Evolutionary conservation across 2,888 invertebrate species (phyloP).

Genomic region (Callinectes sapidus): DNA sequence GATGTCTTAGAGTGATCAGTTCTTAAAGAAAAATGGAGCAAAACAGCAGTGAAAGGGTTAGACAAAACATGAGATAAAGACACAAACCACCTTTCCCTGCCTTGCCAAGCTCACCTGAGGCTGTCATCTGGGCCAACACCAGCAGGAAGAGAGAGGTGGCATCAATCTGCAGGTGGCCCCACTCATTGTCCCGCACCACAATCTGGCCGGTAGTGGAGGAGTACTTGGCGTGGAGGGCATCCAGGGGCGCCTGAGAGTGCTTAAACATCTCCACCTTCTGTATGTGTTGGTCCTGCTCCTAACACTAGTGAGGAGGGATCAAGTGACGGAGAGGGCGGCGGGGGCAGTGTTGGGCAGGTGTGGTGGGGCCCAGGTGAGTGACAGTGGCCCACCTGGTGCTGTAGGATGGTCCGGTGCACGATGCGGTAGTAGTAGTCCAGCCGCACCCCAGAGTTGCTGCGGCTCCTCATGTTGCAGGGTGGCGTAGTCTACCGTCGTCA

Average conservation of each 20-base stretch:
- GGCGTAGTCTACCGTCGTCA: not conserved
- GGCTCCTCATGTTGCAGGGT: slow-evolving; percentile 83
- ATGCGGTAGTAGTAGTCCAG: slow-evolving; percentile 97
- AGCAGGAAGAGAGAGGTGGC: slow-evolving; percentile 96
- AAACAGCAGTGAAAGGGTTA: no score
- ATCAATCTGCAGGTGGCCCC: slow-evolving; percentile 99
- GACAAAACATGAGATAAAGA: not conserved
- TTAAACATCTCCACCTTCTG: slow-evolving; percentile 95
- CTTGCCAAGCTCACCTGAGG: slow-evolving; percentile 80
- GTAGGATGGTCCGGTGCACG: slow-evolving; percentile 94
- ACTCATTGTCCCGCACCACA: slow-evolving; percentile 92
- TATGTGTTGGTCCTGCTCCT: slow-evolving; percentile 89
- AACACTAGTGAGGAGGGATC: not conserved
- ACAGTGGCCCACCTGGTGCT: slow-evolving; percentile 81
- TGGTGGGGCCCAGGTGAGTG: not conserved
- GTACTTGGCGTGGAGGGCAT: slow-evolving; percentile 98
- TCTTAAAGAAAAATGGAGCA: no score
- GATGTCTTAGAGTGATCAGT: no score
- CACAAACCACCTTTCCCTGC: not conserved
- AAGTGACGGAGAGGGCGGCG: not conserved
- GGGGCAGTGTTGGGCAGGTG: not conserved
- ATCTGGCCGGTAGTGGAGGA: slow-evolving; percentile 90
- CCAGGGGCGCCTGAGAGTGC: slow-evolving; percentile 82
- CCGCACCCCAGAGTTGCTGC: slow-evolving; percentile 93
- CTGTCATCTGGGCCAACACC: slow-evolving; percentile 98